Conservation (phyloP, 1,140 invertebrate species). For the Orchesella cincta region DNA sequence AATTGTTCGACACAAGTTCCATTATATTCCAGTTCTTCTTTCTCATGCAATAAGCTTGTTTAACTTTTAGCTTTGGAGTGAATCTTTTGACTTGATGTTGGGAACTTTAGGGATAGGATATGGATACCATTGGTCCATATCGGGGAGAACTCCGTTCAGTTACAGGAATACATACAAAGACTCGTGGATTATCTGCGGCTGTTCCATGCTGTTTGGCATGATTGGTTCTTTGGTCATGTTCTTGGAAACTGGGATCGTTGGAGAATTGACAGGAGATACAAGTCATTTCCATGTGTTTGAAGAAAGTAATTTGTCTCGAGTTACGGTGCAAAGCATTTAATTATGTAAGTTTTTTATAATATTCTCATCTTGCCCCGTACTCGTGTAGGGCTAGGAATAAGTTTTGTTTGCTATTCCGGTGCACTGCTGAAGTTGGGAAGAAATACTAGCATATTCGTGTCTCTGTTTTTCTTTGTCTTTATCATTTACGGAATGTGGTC, state of each 20-base stretch:
- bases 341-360: too few relatives aligned
- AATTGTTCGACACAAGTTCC: not conserved
- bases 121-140: not conserved
- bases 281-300: not conserved
- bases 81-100: not conserved
- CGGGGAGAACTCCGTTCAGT: not conserved
- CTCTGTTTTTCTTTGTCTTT: not conserved
- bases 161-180: not conserved
- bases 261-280: not conserved
- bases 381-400: not conserved
- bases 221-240: not conserved
- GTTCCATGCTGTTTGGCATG: not conserved
- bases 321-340: too few relatives aligned
- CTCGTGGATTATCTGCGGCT: not conserved
- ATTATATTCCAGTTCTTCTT: not conserved
- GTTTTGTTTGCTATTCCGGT: not conserved
- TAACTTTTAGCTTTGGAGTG: not conserved
- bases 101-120: not conserved
- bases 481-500: conserved; percentile 6
- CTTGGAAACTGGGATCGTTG: not conserved
- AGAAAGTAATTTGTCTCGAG: too few relatives aligned
- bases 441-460: not conserved
- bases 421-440: not conserved
- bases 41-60: not conserved
- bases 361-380: too few relatives aligned